Conservation (phyloP, 2,113 vertebrate genomes). For the Archocentrus centrarchus region DNA sequence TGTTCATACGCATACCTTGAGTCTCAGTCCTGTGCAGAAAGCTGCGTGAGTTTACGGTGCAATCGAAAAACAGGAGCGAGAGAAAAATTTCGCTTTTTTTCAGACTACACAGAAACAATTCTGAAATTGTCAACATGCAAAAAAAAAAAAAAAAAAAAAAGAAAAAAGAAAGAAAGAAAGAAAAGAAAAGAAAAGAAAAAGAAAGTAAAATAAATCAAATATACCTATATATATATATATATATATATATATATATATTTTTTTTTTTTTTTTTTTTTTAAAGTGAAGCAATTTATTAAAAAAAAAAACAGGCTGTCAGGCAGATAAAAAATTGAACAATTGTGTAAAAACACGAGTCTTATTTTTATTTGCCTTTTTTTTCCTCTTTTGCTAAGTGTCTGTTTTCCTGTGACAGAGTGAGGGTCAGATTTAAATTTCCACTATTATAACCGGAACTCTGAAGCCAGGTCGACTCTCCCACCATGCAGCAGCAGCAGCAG, state of each 20-base stretch:
- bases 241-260: too few relatives aligned
- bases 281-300: too few relatives aligned
- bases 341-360: not conserved
- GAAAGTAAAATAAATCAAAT: not conserved
- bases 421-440: not conserved
- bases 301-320: too few relatives aligned
- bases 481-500: not conserved
- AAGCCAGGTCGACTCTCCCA: conserved; percentile 3
- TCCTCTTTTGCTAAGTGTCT: not conserved
- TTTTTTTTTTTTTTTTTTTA: too few relatives aligned
- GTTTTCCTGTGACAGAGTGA: not conserved
- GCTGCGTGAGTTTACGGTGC: not conserved
- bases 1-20: too few relatives aligned
- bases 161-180: too few relatives aligned
- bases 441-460: not conserved
- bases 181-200: not conserved
- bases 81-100: not conserved
- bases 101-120: not conserved
- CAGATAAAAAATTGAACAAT: not conserved
- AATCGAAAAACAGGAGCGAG: not conserved
- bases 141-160: not conserved
- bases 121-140: not conserved
- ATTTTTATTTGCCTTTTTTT: not conserved
- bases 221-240: not conserved
- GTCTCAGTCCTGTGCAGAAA: too few relatives aligned